Evolutionary conservation across 2,888 invertebrate species (phyloP).

Genomic region (Euclidia mi): DNA sequence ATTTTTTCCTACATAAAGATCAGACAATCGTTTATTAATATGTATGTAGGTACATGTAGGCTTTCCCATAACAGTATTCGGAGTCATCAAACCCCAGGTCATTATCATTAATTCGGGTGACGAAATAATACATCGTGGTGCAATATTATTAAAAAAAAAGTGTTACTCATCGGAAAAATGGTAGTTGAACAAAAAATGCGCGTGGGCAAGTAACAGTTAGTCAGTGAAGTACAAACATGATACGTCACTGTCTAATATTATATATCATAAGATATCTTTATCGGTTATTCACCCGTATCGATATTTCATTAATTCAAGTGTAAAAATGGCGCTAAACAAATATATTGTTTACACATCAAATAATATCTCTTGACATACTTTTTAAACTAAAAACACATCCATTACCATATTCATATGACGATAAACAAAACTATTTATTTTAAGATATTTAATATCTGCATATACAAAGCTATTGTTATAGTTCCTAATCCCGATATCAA

Average conservation of each 20-base stretch:
- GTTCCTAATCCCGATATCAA: constrained; percentile 10
- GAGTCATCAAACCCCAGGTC: constrained; percentile 63
- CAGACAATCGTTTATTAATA: too few relatives aligned
- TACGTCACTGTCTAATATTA: constrained; percentile 61
- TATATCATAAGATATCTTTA: constrained; percentile 37
- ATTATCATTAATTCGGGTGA: constrained; percentile 45
- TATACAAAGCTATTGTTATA: not conserved
- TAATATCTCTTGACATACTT: too few relatives aligned
- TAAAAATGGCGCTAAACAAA: too few relatives aligned
- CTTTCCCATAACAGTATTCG: constrained; percentile 43
- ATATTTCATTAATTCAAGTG: not conserved
- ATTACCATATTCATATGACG: too few relatives aligned
- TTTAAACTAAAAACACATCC: too few relatives aligned
- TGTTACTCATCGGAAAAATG: constrained; percentile 72
- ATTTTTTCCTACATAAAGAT: too few relatives aligned
- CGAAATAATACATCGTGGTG: constrained; percentile 57
- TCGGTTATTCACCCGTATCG: constrained; percentile 69
- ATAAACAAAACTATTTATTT: too few relatives aligned
- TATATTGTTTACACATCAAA: too few relatives aligned
- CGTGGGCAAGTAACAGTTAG: constrained; percentile 75
- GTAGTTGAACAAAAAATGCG: constrained; percentile 65
- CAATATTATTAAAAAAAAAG: constrained; percentile 64
- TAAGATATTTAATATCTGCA: too few relatives aligned
- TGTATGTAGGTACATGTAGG: too few relatives aligned
- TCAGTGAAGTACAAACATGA: constrained; percentile 63